Evolutionary conservation across 2,888 invertebrate genomes (phyloP), one percentile per base, ranked within the genome.

Genomic region (Eudasyphora cyanicolor): DNA sequence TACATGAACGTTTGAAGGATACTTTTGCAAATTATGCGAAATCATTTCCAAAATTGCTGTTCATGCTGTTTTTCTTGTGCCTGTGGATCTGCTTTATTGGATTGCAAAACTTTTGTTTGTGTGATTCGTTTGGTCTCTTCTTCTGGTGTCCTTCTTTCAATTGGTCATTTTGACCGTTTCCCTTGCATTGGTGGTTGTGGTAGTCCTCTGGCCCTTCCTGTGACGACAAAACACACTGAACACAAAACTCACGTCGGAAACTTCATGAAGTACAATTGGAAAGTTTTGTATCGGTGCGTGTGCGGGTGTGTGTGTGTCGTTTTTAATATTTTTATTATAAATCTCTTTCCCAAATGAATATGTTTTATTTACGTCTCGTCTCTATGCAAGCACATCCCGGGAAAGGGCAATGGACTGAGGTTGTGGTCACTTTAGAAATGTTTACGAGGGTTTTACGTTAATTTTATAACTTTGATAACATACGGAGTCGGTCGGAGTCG

Each of bases 21-120:
- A 84, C 86, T 87, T 88, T 85, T 88, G 88, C 89, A 90, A 90
- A 90, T 90, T 90, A 90, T 91, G 90, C 91, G 90, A 90, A 90
- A 87, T 89, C 89, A 90, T 90, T 90, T 89, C 87, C 87, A 87
- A 91, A 90, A 89, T 90, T 84, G 84, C 84, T 79, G 75, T 60
- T 84, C 76, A 73, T 84, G 84, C 84, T 79, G 29, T 81, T 81
- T 84, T 75, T 76, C 62, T n/a, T n/a, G n/a, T n/a, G n/a, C 19
- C 19, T 76, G 51, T 10, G 14, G 35, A 24, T 24, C 35, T 77
- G 60, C 74, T 77, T 57, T 77, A 62, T 73, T 73, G 79, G 76
- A 84, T 84, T 79, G 79, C 78, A 54, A 84, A 79, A 81, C 32
- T 79, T 78, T 81, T 75, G 42, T 78, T 81, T 75, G 42, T 42